Base-by-base conservation (phyloP, 2,797 vertebrate genomes). In the Acanthiza pusilla region DNA sequence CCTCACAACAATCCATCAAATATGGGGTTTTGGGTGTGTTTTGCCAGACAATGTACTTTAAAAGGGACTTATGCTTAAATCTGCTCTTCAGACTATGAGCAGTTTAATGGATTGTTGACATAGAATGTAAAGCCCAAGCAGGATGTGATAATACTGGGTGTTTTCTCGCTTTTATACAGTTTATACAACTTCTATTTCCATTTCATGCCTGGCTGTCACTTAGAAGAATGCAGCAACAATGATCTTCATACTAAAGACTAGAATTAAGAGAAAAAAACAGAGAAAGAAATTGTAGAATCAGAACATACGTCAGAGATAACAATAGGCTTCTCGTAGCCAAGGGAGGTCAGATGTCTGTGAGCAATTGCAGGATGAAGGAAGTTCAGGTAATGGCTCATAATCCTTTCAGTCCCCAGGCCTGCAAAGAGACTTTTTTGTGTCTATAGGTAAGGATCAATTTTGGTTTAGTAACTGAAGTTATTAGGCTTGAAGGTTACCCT, bases 91-190 rank as follows among this genome's bases (percentile, higher is more conserved):
- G 83, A 82, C 71, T 85, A 65, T 3, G 11, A 75, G 57, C 38
- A 92, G 43, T 48, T 87, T 93, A 93, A 96, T 91, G 68, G 74
- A 88, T 94, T 95, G 85, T 91, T 94, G 93, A 80, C 65, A 85
- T 57, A 93, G 43, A 68, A 74, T 22, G 26, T 30, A 85, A 68
- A 95, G 71, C 73, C 82, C 61, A 83, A 83, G 77, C 8, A 79
- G 30, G 57, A 91, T 65, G 50, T 57, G 51, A 81, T 89, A 81
- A 91, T 75, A 65, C 15, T 1, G 22, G 34, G 20, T 82, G 42
- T 91, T 93, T 89, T 93, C 85, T 94, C 62, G 87, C 40, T 68
- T 87, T 70, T 66, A 58, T 42, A 16, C 43, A 72, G 51, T 82
- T 72, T 90, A 81, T 70, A 45, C 65, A 87, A 91, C n/a, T 83